Conservation (phyloP, 1,140 invertebrate genomes). For the Lepidurus arcticus region DNA sequence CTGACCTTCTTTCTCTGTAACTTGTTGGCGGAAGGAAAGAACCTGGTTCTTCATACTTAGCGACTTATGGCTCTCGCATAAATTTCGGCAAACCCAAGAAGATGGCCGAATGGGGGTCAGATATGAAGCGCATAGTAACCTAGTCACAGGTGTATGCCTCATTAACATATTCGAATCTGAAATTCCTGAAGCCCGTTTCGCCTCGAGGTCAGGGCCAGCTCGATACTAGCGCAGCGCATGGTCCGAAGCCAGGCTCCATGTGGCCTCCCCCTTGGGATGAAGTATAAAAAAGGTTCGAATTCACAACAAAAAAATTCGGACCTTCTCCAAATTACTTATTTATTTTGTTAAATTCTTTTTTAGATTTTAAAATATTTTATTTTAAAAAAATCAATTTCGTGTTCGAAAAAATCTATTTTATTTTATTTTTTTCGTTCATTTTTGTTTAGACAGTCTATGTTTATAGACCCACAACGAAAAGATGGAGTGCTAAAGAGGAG, state of each 20-base stretch:
- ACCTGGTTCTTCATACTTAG: no score
- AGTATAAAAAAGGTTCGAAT: no score
- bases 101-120: not conserved
- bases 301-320: no score
- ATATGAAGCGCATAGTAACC: not conserved
- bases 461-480: not conserved
- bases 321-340: no score
- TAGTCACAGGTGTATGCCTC: not conserved
- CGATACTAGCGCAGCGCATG: not conserved
- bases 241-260: not conserved
- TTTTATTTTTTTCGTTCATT: not conserved
- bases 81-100: no score
- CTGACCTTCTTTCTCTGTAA: no score
- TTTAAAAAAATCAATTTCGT: no score
- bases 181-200: not conserved
- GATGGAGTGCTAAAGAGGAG: slow-evolving; percentile 9
- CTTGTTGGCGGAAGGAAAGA: no score
- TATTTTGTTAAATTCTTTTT: no score
- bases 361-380: no score
- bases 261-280: no score
- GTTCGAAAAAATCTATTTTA: not conserved
- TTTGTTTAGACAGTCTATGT: not conserved
- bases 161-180: not conserved
- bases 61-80: no score
- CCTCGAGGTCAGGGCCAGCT: not conserved